A percentile compares a stretch with the other conserved stretches of the same genome.
Conservation (phyloP, 2,113 vertebrate species). For the Indicator maculatus region DNA sequence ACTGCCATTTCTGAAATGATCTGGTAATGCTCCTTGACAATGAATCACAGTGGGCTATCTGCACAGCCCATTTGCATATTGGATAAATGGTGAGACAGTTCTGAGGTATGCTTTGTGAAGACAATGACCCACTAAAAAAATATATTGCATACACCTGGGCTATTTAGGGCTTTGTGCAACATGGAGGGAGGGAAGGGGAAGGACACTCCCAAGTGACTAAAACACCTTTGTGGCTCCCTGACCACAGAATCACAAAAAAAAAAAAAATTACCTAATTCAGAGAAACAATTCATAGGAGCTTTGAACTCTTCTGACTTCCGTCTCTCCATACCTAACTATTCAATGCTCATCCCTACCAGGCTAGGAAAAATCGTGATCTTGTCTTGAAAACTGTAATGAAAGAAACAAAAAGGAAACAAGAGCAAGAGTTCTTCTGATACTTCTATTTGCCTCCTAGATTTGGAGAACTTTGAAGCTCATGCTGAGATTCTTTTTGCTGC, state of each 20-base stretch:
- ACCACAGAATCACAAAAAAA: not conserved
- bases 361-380: not conserved
- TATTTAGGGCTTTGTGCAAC: not conserved
- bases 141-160: not conserved
- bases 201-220: not conserved
- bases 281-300: not conserved
- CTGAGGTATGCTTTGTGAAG: not conserved
- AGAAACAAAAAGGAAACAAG: not conserved
- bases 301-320: not conserved
- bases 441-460: not conserved
- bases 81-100: not conserved
- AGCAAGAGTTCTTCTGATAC: not conserved
- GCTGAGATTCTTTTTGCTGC: not conserved
- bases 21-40: not conserved
- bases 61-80: not conserved
- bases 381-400: not conserved
- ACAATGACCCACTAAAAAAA: not conserved
- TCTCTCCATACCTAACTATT: not conserved
- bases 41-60: not conserved
- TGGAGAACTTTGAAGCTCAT: not conserved
- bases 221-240: not conserved
- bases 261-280: not conserved
- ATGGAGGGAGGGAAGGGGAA: not conserved
- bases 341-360: not conserved
- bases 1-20: not conserved